A percentile compares a stretch with the other conserved stretches of the same genome.
Evolutionary conservation across 2,888 invertebrate genomes (phyloP).

Genomic region (Scaptomyza reducta): DNA sequence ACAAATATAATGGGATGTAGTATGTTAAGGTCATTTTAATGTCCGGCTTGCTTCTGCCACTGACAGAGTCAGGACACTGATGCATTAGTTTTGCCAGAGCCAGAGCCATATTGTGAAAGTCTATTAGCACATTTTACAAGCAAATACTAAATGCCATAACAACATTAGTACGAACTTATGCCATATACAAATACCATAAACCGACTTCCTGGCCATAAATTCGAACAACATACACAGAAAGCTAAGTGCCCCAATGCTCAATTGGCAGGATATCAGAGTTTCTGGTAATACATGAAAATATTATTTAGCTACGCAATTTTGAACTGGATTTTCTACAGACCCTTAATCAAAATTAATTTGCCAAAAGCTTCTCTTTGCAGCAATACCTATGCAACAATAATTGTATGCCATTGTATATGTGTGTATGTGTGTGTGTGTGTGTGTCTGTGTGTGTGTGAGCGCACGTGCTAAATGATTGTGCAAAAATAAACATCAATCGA

Average conservation of each 20-base stretch:
- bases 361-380: slow-evolving; percentile 47
- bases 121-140: slow-evolving; percentile 74
- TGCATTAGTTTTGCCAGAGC: slow-evolving; percentile 27
- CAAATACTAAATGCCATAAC: slow-evolving; percentile 64
- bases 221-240: slow-evolving; percentile 22
- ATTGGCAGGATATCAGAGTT: slow-evolving; percentile 10
- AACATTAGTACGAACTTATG: slow-evolving; percentile 18
- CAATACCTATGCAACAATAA: slow-evolving; percentile 31
- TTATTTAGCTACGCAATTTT: not conserved
- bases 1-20: slow-evolving; percentile 60
- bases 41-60: slow-evolving; percentile 18
- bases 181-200: slow-evolving; percentile 68
- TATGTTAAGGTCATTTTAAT: slow-evolving; percentile 64
- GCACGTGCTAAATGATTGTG: slow-evolving; percentile 38
- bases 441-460: slow-evolving; percentile 18
- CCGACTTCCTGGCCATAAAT: slow-evolving; percentile 64
- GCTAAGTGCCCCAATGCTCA: slow-evolving; percentile 24
- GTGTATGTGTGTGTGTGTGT: slow-evolving; percentile 7
- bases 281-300: not conserved
- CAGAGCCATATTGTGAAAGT: slow-evolving; percentile 45
- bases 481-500: slow-evolving; percentile 41
- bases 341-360: slow-evolving; percentile 49
- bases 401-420: slow-evolving; percentile 10
- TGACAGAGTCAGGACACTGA: slow-evolving; percentile 30
- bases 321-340: slow-evolving; percentile 11